These are phyloP conservation scores for Lamellibrachia satsuma DNA, from an alignment of 2,888 invertebrate genomes.

Conservation along the genomic window DNA sequence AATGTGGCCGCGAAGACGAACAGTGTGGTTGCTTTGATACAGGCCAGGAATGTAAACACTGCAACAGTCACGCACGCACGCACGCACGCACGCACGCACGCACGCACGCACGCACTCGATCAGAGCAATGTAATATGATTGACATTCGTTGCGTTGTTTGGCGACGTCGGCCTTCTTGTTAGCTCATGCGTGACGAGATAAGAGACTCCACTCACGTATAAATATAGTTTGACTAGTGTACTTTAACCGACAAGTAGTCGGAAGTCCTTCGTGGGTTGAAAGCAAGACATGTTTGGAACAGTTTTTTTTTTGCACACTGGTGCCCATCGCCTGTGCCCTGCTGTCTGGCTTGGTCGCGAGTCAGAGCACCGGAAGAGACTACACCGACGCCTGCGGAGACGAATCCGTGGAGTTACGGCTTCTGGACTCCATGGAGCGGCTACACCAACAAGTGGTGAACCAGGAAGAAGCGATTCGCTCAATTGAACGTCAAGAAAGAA, in stretches of 20 bases:
- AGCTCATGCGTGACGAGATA: background rate
- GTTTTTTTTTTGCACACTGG: background rate
- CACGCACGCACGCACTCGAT: background rate
- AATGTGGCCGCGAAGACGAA: too few species aligned
- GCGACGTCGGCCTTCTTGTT: background rate
- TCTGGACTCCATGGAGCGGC: background rate
- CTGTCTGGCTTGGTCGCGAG: background rate
- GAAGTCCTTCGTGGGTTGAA: background rate
- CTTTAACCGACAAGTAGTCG: background rate
- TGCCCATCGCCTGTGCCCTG: background rate
- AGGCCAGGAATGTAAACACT: too few species aligned
- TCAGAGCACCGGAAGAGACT: background rate
- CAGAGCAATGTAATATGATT: background rate
- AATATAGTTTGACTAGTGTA: background rate
- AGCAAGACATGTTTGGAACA: background rate
- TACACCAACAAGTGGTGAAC: too few species aligned
- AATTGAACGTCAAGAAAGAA: too few species aligned
- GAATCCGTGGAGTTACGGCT: background rate
- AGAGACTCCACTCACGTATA: background rate
- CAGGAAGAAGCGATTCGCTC: too few species aligned
- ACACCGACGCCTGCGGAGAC: background rate
- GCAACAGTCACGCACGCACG: background rate
- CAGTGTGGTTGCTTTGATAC: too few species aligned
- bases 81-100: background rate
- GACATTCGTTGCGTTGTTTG: too few species aligned